These are phyloP conservation scores for Drosophila neonasuta DNA, from an alignment of 2,888 invertebrate genomes.

Conservation along the genomic window DNA sequence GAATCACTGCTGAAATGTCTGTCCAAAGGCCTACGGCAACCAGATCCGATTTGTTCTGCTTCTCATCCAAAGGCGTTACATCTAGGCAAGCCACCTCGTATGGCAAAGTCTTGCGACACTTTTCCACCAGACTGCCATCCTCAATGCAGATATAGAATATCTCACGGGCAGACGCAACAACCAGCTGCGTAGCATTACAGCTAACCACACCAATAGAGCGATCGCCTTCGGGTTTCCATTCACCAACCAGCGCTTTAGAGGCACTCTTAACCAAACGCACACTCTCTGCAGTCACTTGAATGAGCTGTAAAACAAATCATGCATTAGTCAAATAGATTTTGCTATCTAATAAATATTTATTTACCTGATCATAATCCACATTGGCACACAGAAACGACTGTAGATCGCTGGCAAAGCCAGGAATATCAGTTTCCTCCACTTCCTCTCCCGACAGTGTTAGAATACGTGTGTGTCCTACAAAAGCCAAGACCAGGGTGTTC, in stretches of 20 bases:
- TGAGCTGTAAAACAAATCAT: slow-evolving; percentile 81
- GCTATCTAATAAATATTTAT: not conserved
- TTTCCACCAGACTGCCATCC: slow-evolving; percentile 85
- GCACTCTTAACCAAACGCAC: slow-evolving; percentile 88
- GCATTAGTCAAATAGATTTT: not conserved
- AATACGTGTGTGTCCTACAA: slow-evolving; percentile 98
- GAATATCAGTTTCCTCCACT: slow-evolving; percentile 97
- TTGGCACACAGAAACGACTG: slow-evolving; percentile 98
- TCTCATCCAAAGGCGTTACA: slow-evolving; percentile 89
- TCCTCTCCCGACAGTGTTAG: slow-evolving; percentile 96
- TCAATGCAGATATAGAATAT: slow-evolving; percentile 91
- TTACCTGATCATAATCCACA: slow-evolving; percentile 90
- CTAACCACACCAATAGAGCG: slow-evolving; percentile 94
- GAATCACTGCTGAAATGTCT: slow-evolving; percentile 95
- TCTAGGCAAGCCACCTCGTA: slow-evolving; percentile 98
- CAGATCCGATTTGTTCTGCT: slow-evolving; percentile 86
- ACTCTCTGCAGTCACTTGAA: slow-evolving; percentile 88
- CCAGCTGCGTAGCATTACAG: slow-evolving; percentile 89
- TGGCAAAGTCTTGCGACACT: slow-evolving; percentile 89
- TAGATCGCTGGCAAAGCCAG: slow-evolving; percentile 94
- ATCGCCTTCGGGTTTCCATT: slow-evolving; percentile 88
- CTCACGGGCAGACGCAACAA: slow-evolving; percentile 93
- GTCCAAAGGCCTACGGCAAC: slow-evolving; percentile 98
- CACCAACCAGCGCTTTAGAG: slow-evolving; percentile 86
- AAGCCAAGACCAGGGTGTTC: slow-evolving; percentile 95